Conservation (phyloP, 2,888 invertebrate species). For the Acanthacorydalis orientalis region DNA sequence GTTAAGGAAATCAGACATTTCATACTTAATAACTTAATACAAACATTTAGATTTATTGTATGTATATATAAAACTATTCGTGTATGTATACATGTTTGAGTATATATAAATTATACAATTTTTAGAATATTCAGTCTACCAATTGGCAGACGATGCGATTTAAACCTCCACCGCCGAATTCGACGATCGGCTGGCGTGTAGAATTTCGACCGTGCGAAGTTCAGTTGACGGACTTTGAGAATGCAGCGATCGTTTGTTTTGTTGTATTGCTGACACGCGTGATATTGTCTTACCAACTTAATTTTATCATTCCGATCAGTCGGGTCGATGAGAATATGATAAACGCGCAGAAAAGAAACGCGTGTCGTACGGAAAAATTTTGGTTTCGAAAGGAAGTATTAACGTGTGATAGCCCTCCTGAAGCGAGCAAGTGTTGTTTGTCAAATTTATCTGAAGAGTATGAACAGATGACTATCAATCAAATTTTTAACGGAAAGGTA, state of each 20-base stretch:
- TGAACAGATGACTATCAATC: slow-evolving; percentile 76
- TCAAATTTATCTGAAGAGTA: slow-evolving; percentile 32
- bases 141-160: slow-evolving; percentile 99
- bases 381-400: slow-evolving; percentile 81
- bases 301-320: slow-evolving; percentile 94
- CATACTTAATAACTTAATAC: too few species aligned
- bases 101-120: slow-evolving; percentile 10
- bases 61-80: too few species aligned
- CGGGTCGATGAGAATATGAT: slow-evolving; percentile 97
- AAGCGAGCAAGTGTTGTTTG: slow-evolving; percentile 23
- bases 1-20: too few species aligned
- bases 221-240: slow-evolving; percentile 98
- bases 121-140: slow-evolving; percentile 91
- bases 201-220: slow-evolving; percentile 98
- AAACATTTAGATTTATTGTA: too few species aligned
- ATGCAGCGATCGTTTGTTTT: slow-evolving; percentile 96
- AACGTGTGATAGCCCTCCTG: slow-evolving; percentile 29
- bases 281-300: slow-evolving; percentile 88
- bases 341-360: slow-evolving; percentile 81
- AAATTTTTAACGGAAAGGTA: slow-evolving; percentile 93
- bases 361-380: slow-evolving; percentile 68
- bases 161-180: slow-evolving; percentile 93
- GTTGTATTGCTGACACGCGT: slow-evolving; percentile 92
- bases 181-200: slow-evolving; percentile 96
- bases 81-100: not conserved